Base-by-base conservation (phyloP, 35 echinoderm and acorn worm genomes). In the Stichopus chloronotus region DNA sequence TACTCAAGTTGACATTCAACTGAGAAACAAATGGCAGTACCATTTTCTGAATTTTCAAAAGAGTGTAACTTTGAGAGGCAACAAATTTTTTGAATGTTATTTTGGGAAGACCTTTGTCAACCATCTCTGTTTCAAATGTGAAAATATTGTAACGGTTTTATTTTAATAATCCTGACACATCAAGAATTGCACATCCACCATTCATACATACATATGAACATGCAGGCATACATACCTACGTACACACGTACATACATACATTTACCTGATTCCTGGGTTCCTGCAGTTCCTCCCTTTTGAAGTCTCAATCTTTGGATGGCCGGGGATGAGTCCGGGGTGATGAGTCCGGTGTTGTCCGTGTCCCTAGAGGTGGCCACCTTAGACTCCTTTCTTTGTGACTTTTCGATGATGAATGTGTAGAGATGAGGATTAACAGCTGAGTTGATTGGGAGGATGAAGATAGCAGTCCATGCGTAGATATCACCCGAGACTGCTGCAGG, bases 381-480 rank as follows among this genome's bases (percentile, higher is more conserved):
- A 9, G n/a, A 52, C 59, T 65, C 21, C 61, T 71, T 91, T 21
- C 59, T 54, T 22, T 88, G 55, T 7, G 71, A 55, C 57, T 14
- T 77, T 25, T 76, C 90, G 25, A 91, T 79, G 16, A 91, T 52
- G 25, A 93, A 87, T 43, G 93, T 94, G 79, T 91, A 94, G 2
- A 94, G 43, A 23, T 91, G 43, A 20, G 93, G 93, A 60, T 94
- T 94, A 17, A 94, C 53, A 11, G 93, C 87, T 12, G 93, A 94
- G 72, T 94, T 94, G 59, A 94, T 79, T 11, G 92, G 92, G 8
- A 93, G 72, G 59, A 93, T 87, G 20, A 93, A 59, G 20, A 93
- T 87, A 2, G 87, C 93, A 10, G 93, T 94, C 93, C 93, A 94
- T 5, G 88, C 87, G 53, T 94, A 94, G 16, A 94, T 63, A 14